Conservation (phyloP, 2,888 invertebrate species). For the Lamellibrachia columna region DNA sequence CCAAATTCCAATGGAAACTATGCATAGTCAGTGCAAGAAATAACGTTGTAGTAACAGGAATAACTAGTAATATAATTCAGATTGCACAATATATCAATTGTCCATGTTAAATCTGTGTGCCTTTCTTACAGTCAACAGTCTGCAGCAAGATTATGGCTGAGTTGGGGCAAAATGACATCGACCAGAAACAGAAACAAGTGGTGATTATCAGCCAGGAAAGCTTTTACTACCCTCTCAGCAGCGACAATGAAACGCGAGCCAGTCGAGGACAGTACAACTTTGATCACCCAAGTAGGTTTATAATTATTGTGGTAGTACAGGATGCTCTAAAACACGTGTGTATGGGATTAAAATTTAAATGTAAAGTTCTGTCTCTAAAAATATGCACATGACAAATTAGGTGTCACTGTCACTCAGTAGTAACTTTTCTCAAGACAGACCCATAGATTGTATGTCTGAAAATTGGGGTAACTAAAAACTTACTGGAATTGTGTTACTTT, state of each 20-base stretch:
- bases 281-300: constrained; percentile 84
- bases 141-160: constrained; percentile 97
- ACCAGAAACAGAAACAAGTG: constrained; percentile 85
- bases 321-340: too few relatives aligned
- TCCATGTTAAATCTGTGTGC: background rate
- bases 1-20: too few relatives aligned
- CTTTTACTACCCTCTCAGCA: constrained; percentile 89
- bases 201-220: constrained; percentile 96
- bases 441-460: too few relatives aligned
- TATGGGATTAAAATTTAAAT: too few relatives aligned
- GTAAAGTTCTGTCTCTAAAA: too few relatives aligned
- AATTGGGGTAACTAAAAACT: too few relatives aligned
- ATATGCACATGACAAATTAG: too few relatives aligned
- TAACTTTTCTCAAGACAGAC: background rate
- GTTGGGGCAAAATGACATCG: constrained; percentile 76
- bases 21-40: too few relatives aligned
- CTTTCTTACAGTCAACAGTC: constrained; percentile 84
- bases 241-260: constrained; percentile 82
- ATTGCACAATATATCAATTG: too few relatives aligned
- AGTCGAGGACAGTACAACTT: constrained; percentile 92
- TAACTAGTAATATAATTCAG: too few relatives aligned
- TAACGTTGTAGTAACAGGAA: too few relatives aligned
- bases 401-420: background rate
- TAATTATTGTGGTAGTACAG: background rate
- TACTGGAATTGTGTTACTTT: too few relatives aligned